Percentiles rank a stretch among this genome's conserved stretches.
Conservation (phyloP, 2,113 vertebrate species). For the Pipra filicauda region DNA sequence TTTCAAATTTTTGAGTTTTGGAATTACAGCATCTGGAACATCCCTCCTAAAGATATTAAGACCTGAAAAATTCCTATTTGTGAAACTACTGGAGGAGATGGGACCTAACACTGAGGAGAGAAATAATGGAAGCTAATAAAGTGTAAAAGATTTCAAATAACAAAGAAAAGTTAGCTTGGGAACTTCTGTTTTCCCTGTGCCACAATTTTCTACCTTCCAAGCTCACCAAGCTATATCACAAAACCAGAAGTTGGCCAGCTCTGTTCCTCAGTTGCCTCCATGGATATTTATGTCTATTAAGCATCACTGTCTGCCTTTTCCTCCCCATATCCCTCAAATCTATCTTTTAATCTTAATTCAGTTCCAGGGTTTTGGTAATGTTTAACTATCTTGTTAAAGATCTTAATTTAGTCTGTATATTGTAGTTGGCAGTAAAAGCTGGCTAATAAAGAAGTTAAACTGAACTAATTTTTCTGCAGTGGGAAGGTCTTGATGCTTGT, state of each 20-base stretch:
- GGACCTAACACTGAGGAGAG: background rate
- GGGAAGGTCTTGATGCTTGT: background rate
- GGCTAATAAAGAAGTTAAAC: constrained; percentile 10
- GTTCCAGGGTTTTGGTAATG: background rate
- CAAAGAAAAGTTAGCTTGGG: background rate
- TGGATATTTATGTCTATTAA: background rate
- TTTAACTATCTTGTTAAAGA: background rate
- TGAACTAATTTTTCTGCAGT: background rate
- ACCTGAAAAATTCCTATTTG: background rate
- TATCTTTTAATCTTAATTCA: background rate
- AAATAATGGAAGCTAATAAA: background rate
- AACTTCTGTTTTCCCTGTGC: background rate
- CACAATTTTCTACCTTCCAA: background rate
- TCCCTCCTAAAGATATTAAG: background rate
- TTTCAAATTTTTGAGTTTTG: background rate
- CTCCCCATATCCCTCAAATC: background rate
- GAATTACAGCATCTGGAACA: background rate
- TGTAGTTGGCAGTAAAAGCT: background rate
- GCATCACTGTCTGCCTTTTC: background rate
- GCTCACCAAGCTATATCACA: background rate
- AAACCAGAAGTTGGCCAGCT: background rate
- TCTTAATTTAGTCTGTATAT: background rate
- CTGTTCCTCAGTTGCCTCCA: background rate
- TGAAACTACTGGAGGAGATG: background rate
- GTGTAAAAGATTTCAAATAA: background rate